A percentile compares a stretch with the other conserved stretches of the same genome.
Conservation (phyloP, 1,140 invertebrate genomes). For the Contarinia nasturtii region DNA sequence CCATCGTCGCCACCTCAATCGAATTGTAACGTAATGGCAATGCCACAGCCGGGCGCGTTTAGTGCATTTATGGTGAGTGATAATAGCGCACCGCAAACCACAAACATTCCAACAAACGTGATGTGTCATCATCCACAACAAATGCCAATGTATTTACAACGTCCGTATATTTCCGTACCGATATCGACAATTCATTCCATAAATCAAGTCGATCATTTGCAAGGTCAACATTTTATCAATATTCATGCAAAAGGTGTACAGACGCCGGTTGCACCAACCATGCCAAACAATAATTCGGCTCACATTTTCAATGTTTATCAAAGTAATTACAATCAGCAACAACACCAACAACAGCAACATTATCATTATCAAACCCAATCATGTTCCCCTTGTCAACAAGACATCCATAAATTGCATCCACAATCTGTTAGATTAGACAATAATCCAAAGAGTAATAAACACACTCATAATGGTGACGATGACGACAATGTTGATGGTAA, state of each 20-base stretch:
- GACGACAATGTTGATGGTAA: no score
- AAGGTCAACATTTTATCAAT: neutral
- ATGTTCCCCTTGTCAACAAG: neutral
- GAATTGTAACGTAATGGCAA: neutral
- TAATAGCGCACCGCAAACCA: neutral
- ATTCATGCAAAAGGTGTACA: neutral
- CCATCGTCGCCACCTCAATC: neutral
- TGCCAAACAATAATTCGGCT: neutral
- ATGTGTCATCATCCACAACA: no score
- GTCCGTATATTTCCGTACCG: neutral
- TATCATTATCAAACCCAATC: conserved; percentile 4
- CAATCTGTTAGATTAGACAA: no score
- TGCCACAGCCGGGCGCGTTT: neutral
- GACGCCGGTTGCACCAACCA: neutral
- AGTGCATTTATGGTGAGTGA: conserved; percentile 3
- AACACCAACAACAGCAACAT: conserved; percentile 7
- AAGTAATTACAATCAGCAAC: conserved; percentile 7
- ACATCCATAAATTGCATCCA: neutral
- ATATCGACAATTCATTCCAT: no score
- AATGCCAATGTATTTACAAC: neutral
- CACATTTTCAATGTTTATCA: neutral
- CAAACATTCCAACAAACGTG: neutral
- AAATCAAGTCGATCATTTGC: neutral
- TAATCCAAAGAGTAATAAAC: neutral
- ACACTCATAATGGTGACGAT: no score